Base-by-base conservation (phyloP, 2,888 invertebrate species). In the Apotomis betuletana region DNA sequence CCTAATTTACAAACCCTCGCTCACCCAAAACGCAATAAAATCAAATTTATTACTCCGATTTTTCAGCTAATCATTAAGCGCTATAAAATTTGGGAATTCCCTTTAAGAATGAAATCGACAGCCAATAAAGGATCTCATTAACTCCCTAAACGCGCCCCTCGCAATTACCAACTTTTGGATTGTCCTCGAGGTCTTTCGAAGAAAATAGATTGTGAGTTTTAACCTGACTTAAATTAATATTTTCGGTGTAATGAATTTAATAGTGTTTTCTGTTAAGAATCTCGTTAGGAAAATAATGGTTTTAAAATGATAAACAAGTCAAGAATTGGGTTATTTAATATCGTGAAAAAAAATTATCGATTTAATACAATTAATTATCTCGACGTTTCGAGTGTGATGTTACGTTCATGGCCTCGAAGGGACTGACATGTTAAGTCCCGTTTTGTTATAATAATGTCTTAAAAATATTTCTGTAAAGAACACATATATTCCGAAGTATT, bases 131-230 rank as follows among this genome's bases (percentile, higher is more conserved):
- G 69, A 58, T 67, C 60, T 54, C 79, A 81, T 83, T 83, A 82
- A 80, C 77, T 78, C 78, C 78, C 63, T 54, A 72, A 74, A 72
- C 63, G 80, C 81, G 77, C 73, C 75, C 75, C 74, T 74, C 77
- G 77, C 81, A 82, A 84, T 84, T 82, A 81, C 76, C 75, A 83
- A 83, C 79, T 83, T 83, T 81, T 76, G 77, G 78, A 81, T 82
- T 81, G 83, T 83, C 63, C 77, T 76, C 70, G 70, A 63, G 59
- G 38, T 59, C 72, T 44, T 68, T 68, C 51, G 46, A 72, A 63
- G 68, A 63, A 70, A 67, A 62, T 67, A 67, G 67, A 72, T 62
- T 58, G 68, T 71, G 72, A 59, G 68, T 68, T 68, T 68, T 58
- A 63, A 67, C 54, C 63, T 54, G 15, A 46, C 52, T 46, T 51